Percentiles rank a stretch among this genome's conserved stretches.
phyloP scores from a whole-genome alignment of 2,888 invertebrate species.

The Linnaemya tessellans region DNA sequence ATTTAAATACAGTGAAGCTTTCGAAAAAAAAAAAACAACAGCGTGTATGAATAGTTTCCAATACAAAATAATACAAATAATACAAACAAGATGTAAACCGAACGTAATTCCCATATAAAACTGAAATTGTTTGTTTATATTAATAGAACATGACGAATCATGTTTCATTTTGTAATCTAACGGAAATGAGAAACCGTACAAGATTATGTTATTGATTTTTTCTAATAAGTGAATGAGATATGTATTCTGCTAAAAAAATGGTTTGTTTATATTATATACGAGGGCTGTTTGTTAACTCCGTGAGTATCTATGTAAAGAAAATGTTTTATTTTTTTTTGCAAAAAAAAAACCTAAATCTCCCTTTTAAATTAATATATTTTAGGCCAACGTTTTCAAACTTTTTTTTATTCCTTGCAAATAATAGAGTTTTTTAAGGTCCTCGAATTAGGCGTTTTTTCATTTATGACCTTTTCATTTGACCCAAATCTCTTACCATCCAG shows the following conservation, averaged over 20 bases:
- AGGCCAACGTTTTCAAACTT: no score
- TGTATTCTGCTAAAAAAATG: neutral
- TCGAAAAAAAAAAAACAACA: neutral
- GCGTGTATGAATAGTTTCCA: conserved; percentile 14
- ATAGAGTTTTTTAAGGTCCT: no score
- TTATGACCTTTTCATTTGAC: no score
- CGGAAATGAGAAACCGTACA: neutral
- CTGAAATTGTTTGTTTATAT: conserved; percentile 9
- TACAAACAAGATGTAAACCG: neutral
- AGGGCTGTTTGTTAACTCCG: no score
- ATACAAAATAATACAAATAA: conserved; percentile 1
- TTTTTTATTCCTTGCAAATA: no score
- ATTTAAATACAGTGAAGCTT: neutral
- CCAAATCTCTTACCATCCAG: no score
- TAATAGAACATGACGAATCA: conserved; percentile 32
- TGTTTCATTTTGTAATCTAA: neutral
- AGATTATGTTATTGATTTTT: neutral
- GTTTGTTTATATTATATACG: no score
- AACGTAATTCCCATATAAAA: conserved; percentile 5
- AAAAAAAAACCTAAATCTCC: no score
- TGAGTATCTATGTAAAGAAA: no score
- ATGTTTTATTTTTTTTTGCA: no score
- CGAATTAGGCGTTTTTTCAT: no score
- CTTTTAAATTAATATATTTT: no score
- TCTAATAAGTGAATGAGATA: neutral